A percentile compares a stretch with the other conserved stretches of the same genome.
phyloP scores from a whole-genome alignment of 2,888 invertebrate genomes.

The Panzeria rudis region DNA sequence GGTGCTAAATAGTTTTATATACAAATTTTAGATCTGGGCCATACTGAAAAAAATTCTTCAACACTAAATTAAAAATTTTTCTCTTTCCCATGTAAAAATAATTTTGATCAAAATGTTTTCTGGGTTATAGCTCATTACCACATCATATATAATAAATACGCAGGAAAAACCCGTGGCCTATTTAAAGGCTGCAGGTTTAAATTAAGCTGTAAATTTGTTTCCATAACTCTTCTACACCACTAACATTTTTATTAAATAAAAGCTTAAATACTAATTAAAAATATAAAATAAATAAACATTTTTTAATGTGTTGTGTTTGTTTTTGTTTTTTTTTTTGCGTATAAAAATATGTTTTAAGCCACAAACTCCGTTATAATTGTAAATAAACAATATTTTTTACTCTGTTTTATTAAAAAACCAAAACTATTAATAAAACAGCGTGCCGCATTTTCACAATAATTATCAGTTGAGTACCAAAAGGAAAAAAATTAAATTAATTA shows the following conservation, averaged over 20 bases:
- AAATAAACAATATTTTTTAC: slow-evolving; percentile 32
- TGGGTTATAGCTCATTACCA: neutral
- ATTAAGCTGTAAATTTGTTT: slow-evolving; percentile 4
- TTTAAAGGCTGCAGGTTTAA: slow-evolving; percentile 10
- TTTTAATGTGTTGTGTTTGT: neutral
- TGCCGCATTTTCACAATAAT: slow-evolving; percentile 50
- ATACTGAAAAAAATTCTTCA: too few species aligned
- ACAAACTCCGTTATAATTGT: slow-evolving; percentile 80
- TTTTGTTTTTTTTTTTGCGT: slow-evolving; percentile 30
- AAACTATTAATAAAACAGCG: slow-evolving; percentile 54
- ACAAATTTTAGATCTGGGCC: too few species aligned
- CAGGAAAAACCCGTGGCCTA: slow-evolving; percentile 15
- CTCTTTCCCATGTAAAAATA: neutral
- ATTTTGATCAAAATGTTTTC: neutral
- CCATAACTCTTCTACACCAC: slow-evolving; percentile 33
- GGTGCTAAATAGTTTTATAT: too few species aligned
- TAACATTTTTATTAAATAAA: slow-evolving; percentile 43
- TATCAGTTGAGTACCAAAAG: slow-evolving; percentile 18
- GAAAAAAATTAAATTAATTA: slow-evolving; percentile 10
- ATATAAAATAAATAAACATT: slow-evolving; percentile 39
- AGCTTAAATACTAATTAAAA: slow-evolving; percentile 46
- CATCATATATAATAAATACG: neutral
- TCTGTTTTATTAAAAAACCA: slow-evolving; percentile 49
- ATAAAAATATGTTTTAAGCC: slow-evolving; percentile 73
- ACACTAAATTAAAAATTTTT: neutral